phyloP scores from a whole-genome alignment of 2,797 vertebrate genomes.

The Etheostoma perlongum region DNA sequence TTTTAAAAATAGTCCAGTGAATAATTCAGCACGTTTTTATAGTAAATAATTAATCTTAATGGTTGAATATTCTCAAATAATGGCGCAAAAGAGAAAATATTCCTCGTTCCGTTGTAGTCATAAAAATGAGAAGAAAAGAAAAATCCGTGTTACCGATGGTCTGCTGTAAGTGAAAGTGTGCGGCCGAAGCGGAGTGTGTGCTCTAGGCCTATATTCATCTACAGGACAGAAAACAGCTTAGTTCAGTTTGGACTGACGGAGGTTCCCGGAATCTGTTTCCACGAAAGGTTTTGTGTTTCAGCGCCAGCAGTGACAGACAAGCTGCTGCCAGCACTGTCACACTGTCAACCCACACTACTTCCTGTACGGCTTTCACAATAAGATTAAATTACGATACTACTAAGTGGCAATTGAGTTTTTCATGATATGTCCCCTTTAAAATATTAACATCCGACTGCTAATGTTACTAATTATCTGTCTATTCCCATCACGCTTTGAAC shows the following conservation, averaged over 20 bases:
- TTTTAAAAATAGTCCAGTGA: not conserved
- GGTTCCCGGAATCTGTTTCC: constrained; percentile 81
- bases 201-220: constrained; percentile 28
- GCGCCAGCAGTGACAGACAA: constrained; percentile 55
- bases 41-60: not conserved
- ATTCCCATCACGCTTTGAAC: not conserved
- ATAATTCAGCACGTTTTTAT: constrained; percentile 11
- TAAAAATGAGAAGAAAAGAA: not conserved
- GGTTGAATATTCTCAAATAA: not conserved
- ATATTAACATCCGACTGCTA: not conserved
- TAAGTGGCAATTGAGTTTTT: not conserved
- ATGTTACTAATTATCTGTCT: not conserved
- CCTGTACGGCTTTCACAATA: constrained; percentile 31
- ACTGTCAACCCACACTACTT: not conserved
- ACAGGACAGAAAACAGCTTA: constrained; percentile 59
- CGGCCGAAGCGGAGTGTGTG: constrained; percentile 3
- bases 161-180: not conserved
- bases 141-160: not conserved
- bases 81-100: not conserved
- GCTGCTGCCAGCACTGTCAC: not conserved
- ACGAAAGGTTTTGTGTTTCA: constrained; percentile 78
- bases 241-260: constrained; percentile 50
- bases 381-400: not conserved
- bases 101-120: not conserved
- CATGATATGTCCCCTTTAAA: not conserved